Evolutionary conservation across 2,888 invertebrate species (phyloP).

Genomic region (Aporophyla lueneburgensis): DNA sequence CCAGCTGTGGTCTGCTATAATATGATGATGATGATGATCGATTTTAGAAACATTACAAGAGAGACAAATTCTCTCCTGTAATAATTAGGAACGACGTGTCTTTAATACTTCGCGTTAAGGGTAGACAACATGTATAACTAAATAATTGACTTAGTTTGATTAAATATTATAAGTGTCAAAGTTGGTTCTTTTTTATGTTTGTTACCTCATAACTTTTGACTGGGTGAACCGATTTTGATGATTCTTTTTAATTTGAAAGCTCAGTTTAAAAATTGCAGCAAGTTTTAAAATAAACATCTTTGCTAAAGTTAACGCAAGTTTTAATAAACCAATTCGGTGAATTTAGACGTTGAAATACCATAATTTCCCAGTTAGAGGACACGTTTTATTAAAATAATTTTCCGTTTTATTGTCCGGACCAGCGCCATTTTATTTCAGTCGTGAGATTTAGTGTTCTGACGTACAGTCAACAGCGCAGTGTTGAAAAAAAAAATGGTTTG

Average conservation of each 20-base stretch:
- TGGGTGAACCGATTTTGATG: too few species aligned
- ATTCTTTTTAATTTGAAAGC: too few species aligned
- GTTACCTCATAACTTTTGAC: too few species aligned
- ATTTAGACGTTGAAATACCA: slow-evolving; percentile 24
- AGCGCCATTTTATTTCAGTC: slow-evolving; percentile 34
- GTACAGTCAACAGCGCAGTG: slow-evolving; percentile 12
- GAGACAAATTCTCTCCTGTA: background rate
- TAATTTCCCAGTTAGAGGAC: background rate
- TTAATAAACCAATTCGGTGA: slow-evolving; percentile 14
- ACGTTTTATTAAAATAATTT: slow-evolving; percentile 40
- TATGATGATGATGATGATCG: too few species aligned
- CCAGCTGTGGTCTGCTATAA: too few species aligned
- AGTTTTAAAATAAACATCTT: background rate
- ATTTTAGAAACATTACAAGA: too few species aligned
- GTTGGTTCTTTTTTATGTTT: too few species aligned
- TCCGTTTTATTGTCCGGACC: slow-evolving; percentile 30
- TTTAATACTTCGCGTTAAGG: background rate
- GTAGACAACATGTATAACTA: background rate
- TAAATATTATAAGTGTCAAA: too few species aligned
- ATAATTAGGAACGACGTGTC: too few species aligned
- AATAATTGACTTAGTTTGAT: slow-evolving; percentile 3
- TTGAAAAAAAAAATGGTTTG: background rate
- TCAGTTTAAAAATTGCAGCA: too few species aligned
- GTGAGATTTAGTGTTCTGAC: background rate
- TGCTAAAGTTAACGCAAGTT: background rate